A percentile compares a stretch with the other conserved stretches of the same genome.
phyloP scores from a whole-genome alignment of 2,797 vertebrate genomes.

The Chelon labrosus region DNA sequence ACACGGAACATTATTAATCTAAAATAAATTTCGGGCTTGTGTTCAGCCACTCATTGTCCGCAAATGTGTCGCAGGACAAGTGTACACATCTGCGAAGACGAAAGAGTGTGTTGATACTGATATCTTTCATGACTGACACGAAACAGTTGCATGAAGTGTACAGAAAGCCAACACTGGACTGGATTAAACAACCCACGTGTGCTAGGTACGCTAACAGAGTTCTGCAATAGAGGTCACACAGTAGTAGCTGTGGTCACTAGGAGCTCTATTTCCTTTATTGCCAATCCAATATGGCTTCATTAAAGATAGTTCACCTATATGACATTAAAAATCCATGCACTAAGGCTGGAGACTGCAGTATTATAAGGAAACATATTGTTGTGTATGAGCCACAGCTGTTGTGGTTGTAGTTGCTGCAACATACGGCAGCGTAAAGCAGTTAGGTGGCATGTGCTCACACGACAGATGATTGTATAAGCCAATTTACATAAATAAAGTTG shows the following conservation, averaged over 20 bases:
- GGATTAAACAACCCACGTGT: neutral
- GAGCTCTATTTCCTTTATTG: neutral
- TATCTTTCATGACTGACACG: constrained; percentile 30
- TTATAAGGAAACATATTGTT: no score
- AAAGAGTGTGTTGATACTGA: constrained; percentile 32
- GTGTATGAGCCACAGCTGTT: no score
- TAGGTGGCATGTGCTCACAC: no score
- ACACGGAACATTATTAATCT: constrained; percentile 71
- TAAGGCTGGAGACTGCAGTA: no score
- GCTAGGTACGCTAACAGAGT: neutral
- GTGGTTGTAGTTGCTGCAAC: no score
- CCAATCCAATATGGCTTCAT: neutral
- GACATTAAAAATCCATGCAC: no score
- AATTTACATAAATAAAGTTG: no score
- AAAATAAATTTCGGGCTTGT: constrained; percentile 57
- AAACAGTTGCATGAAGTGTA: neutral
- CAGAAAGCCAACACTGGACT: neutral
- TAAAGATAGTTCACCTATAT: no score
- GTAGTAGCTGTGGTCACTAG: neutral
- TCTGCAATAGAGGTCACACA: neutral
- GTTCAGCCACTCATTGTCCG: constrained; percentile 45
- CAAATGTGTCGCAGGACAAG: constrained; percentile 34
- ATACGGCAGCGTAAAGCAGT: no score
- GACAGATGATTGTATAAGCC: no score
- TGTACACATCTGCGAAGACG: constrained; percentile 28